Conservation (phyloP, 2,113 vertebrate species). For the Aythya baeri region DNA sequence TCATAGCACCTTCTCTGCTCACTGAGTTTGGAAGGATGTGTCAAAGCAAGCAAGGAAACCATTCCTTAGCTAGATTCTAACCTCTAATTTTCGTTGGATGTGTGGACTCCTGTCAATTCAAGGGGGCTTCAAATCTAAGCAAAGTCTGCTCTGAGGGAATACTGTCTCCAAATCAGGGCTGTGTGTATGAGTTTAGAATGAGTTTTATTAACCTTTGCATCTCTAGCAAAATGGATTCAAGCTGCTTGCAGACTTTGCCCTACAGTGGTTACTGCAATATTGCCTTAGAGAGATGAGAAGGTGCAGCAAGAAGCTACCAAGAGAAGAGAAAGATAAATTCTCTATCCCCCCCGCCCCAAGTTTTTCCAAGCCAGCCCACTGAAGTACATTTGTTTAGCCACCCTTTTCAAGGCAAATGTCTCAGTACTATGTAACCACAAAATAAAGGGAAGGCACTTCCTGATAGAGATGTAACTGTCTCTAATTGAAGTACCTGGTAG, state of each 20-base stretch:
- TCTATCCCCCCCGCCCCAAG: not conserved
- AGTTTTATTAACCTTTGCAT: not conserved
- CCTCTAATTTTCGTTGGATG: not conserved
- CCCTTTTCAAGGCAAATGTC: not conserved
- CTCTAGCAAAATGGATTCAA: not conserved
- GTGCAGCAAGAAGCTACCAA: not conserved
- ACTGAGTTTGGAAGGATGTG: not conserved
- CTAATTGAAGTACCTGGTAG: conserved; percentile 4
- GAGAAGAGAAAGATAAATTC: not conserved
- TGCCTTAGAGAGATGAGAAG: not conserved
- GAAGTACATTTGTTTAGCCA: not conserved
- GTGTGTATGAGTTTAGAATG: not conserved
- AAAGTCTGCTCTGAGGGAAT: not conserved
- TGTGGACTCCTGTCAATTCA: too few species aligned
- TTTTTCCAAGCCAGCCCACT: not conserved
- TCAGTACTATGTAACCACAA: not conserved
- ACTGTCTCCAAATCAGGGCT: not conserved
- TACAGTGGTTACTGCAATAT: not conserved
- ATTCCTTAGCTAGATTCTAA: not conserved
- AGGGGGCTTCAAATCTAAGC: fast-evolving
- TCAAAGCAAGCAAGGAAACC: not conserved
- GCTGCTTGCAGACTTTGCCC: not conserved
- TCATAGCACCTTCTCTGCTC: not conserved
- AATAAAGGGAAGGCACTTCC: not conserved
- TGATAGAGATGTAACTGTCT: not conserved